Conservation (phyloP, 2,888 invertebrate species). For the Zaprionus bogoriensis region DNA sequence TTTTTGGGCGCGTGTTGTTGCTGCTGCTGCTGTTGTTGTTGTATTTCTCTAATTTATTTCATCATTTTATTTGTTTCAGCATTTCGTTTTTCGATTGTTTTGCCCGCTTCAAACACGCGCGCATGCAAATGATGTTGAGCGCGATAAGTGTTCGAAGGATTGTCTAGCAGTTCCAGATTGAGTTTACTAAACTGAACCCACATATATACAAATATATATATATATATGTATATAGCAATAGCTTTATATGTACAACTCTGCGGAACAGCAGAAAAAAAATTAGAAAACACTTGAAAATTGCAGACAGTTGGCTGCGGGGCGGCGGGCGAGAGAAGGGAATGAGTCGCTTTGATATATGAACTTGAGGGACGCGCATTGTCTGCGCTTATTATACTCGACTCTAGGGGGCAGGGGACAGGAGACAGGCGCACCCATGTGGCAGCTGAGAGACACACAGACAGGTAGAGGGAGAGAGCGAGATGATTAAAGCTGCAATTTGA, state of each 20-base stretch:
- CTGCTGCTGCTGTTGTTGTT: slow-evolving; percentile 44
- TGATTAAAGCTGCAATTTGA: slow-evolving; percentile 50
- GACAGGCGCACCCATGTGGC: slow-evolving; percentile 12
- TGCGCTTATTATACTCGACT: slow-evolving; percentile 58
- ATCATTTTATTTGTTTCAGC: slow-evolving; percentile 73
- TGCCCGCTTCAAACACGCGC: slow-evolving; percentile 45
- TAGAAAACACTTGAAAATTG: slow-evolving; percentile 63
- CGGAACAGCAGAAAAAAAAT: slow-evolving; percentile 19
- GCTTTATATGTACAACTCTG: not conserved
- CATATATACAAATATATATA: not conserved
- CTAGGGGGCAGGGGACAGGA: not conserved
- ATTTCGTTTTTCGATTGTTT: slow-evolving; percentile 21
- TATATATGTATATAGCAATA: slow-evolving; percentile 1
- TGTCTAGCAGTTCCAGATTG: slow-evolving; percentile 52
- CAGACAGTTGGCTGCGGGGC: slow-evolving; percentile 53
- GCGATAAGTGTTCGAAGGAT: slow-evolving; percentile 77
- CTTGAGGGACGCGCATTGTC: slow-evolving; percentile 67
- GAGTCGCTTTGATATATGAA: slow-evolving; percentile 69
- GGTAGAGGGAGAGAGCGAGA: not conserved
- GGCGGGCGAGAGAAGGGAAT: not conserved
- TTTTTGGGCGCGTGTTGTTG: slow-evolving; percentile 38
- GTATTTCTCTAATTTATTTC: slow-evolving; percentile 78
- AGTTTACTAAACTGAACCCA: slow-evolving; percentile 23
- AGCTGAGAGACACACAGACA: slow-evolving; percentile 9
- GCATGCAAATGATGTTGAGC: slow-evolving; percentile 75